Base-by-base conservation (phyloP, 2,113 vertebrate species). In the Trematomus loennbergii region DNA sequence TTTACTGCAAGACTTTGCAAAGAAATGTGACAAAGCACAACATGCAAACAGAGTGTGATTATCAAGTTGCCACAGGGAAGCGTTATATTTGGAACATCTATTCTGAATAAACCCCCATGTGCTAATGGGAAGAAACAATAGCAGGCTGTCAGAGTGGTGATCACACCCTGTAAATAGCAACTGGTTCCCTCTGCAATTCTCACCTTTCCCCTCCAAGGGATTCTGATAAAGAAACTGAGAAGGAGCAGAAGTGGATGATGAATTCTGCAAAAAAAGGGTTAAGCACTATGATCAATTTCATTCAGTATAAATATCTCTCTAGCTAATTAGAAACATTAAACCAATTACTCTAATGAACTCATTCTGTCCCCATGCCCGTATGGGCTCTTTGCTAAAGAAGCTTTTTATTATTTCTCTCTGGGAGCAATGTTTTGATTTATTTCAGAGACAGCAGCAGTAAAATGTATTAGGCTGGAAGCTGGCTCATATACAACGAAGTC, bases 341-440 rank as follows among this genome's bases (percentile, higher is more conserved):
- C 46, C 86, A 90, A 88, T 90, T 87, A 91, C 71, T 87, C 54
- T 90, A 90, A 94, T 91, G 85, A 92, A 92, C 79, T 61, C 75
- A 87, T 75, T 78, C 55, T 40, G 78, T 73, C 43, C 67, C 48
- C 60, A 43, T 86, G 55, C 86, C 58, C 58, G 1, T 73, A 81
- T 67, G 29, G 61, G 76, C 75, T 65, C 46, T 25, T 48, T 40
- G 54, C 86, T 64, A n/a, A 68, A 83, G 73, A 79, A 80, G 25
- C 45, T 75, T 77, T 90, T 85, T 64, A 77, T 86, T 53, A 81
- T 84, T 78, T 79, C 55, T 40, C 63, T 75, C 33, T 55, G 48
- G 53, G 72, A 71, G 81, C 87, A 91, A 85, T 81, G 63, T 67
- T 74, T 78, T 92, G 92, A 94, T 94, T 94, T 93, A 93, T 91